These are phyloP conservation scores for Spongia lamella DNA, from an alignment of 37 sponge, comb jelly and placozoan species.

Conservation along the genomic window DNA sequence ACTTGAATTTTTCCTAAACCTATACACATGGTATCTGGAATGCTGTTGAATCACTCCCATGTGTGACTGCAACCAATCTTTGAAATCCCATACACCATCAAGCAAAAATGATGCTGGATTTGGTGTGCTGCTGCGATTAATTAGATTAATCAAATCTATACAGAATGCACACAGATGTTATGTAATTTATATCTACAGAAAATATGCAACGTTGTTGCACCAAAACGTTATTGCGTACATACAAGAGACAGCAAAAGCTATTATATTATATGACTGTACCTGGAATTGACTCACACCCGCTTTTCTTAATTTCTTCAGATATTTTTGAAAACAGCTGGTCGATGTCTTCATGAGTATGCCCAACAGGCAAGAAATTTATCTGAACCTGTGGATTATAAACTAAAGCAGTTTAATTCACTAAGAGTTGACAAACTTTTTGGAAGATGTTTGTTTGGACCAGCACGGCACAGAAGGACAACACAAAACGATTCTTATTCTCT, in stretches of 20 bases:
- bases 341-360: too few relatives aligned
- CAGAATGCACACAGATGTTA: too few relatives aligned
- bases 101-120: background rate
- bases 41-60: constrained; percentile 28
- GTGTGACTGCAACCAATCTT: constrained; percentile 16
- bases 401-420: background rate
- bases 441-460: constrained; percentile 28
- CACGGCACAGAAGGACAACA: constrained; percentile 27
- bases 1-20: constrained; percentile 15
- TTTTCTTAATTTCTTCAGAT: too few relatives aligned
- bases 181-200: too few relatives aligned
- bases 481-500: constrained; percentile 43
- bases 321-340: too few relatives aligned
- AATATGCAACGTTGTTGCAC: too few relatives aligned
- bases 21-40: constrained; percentile 11
- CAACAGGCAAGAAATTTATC: too few relatives aligned
- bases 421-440: constrained; percentile 20
- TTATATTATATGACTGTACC: too few relatives aligned
- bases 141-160: constrained; percentile 5
- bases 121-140: constrained; percentile 16
- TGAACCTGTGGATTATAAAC: background rate
- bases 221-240: too few relatives aligned
- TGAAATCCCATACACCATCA: constrained; percentile 13
- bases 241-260: too few relatives aligned
- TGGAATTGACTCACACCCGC: too few relatives aligned